phyloP scores from a whole-genome alignment of 2,113 vertebrate species.

The Gila orcuttii region DNA sequence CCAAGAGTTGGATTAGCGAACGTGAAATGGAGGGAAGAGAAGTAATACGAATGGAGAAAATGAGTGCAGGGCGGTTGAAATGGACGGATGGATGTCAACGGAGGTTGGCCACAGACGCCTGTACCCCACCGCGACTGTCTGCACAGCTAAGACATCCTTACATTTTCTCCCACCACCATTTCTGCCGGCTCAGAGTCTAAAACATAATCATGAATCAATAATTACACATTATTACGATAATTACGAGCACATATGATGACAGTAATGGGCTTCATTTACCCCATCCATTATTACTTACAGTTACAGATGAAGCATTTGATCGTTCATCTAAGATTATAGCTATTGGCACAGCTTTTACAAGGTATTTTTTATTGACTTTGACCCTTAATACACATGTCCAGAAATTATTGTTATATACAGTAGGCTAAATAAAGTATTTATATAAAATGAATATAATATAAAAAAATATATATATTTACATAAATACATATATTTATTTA shows the following conservation, averaged over 20 bases:
- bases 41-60: slow-evolving; percentile 28
- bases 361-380: not conserved
- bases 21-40: slow-evolving; percentile 34
- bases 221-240: slow-evolving; percentile 45
- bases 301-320: slow-evolving; percentile 45
- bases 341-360: slow-evolving; percentile 43
- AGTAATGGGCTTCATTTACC: slow-evolving; percentile 25
- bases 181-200: slow-evolving; percentile 27
- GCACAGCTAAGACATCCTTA: slow-evolving; percentile 58
- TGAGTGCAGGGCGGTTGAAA: slow-evolving; percentile 45
- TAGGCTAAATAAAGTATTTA: not conserved
- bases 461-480: not conserved
- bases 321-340: slow-evolving; percentile 52
- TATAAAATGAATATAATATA: not conserved
- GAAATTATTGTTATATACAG: not conserved
- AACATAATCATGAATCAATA: slow-evolving; percentile 41
- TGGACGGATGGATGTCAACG: slow-evolving; percentile 67
- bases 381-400: not conserved
- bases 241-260: slow-evolving; percentile 23
- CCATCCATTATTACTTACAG: slow-evolving; percentile 17
- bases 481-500: not conserved
- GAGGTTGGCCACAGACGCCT: slow-evolving; percentile 66
- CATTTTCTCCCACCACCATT: slow-evolving; percentile 32
- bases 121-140: slow-evolving; percentile 64
- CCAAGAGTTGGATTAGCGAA: slow-evolving; percentile 29